Evolutionary conservation across 2,797 vertebrate species (phyloP).

Genomic region (Notolepis coatsorum): DNA sequence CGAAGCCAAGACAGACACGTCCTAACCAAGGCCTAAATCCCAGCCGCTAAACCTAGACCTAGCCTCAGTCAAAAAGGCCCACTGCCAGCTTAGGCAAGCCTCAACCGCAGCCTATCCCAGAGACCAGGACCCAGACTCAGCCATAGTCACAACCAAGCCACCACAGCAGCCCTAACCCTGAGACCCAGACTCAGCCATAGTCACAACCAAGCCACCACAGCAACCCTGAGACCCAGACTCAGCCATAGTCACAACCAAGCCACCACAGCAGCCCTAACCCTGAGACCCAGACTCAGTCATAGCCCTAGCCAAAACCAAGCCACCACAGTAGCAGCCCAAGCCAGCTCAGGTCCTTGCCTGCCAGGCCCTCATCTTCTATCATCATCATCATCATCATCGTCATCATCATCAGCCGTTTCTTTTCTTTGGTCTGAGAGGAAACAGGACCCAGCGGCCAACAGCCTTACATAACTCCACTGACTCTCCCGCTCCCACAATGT

Average conservation of each 20-base stretch:
- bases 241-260: too few species aligned
- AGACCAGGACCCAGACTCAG: too few species aligned
- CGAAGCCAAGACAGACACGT: conserved; percentile 42
- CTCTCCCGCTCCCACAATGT: conserved; percentile 24
- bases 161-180: too few species aligned
- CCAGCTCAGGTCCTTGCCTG: conserved; percentile 30
- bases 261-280: too few species aligned
- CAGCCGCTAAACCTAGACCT: conserved; percentile 6
- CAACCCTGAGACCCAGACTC: too few species aligned
- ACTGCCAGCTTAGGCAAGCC: neutral
- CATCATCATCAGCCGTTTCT: conserved; percentile 15
- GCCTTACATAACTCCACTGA: conserved; percentile 27
- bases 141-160: too few species aligned
- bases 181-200: conserved; percentile 27
- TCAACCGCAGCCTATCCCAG: conserved; percentile 12
- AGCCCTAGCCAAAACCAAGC: conserved; percentile 35
- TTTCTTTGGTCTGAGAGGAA: conserved; percentile 23
- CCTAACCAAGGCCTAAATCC: neutral
- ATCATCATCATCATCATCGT: too few species aligned
- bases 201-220: conserved; percentile 22
- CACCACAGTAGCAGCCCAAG: conserved; percentile 6
- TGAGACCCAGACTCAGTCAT: conserved; percentile 25
- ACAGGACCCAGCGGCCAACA: conserved; percentile 23
- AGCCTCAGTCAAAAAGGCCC: conserved; percentile 28
- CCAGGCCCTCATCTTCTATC: conserved; percentile 20